Percentiles rank a stretch among this genome's conserved stretches.
phyloP scores from a whole-genome alignment of 2,888 invertebrate genomes.

The Girardia tigrina region DNA sequence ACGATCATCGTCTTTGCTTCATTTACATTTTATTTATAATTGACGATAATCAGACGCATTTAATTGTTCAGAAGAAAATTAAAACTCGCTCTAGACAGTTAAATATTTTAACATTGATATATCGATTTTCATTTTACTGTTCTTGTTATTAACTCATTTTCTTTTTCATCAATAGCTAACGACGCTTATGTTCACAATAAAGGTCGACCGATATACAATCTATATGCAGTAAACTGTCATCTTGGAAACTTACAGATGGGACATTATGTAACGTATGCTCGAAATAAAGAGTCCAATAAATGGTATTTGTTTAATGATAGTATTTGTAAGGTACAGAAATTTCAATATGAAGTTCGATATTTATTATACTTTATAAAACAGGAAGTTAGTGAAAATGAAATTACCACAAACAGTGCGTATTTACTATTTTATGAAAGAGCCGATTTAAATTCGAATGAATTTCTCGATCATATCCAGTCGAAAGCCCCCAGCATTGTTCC shows the following conservation, averaged over 20 bases:
- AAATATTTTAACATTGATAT: no score
- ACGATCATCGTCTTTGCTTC: no score
- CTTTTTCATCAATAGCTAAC: no score
- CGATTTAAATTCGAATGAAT: background rate
- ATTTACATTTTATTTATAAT: no score
- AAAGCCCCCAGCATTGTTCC: background rate
- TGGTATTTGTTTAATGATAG: slow-evolving; percentile 90
- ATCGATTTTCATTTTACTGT: no score
- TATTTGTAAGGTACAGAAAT: slow-evolving; percentile 58
- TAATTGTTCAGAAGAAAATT: no score
- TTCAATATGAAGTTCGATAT: background rate
- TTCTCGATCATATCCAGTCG: background rate
- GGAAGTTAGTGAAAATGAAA: background rate
- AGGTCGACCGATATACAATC: slow-evolving; percentile 26
- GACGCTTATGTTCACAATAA: no score
- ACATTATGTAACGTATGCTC: slow-evolving; percentile 79
- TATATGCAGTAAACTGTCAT: slow-evolving; percentile 60
- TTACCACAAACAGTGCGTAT: background rate
- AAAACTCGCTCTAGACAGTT: no score
- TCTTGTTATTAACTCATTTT: no score
- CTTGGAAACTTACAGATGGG: slow-evolving; percentile 77
- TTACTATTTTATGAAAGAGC: background rate
- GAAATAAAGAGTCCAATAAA: slow-evolving; percentile 63
- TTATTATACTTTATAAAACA: background rate
- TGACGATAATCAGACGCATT: no score